phyloP scores from a whole-genome alignment of 2,797 vertebrate genomes.

The Amazonetta brasiliensis region DNA sequence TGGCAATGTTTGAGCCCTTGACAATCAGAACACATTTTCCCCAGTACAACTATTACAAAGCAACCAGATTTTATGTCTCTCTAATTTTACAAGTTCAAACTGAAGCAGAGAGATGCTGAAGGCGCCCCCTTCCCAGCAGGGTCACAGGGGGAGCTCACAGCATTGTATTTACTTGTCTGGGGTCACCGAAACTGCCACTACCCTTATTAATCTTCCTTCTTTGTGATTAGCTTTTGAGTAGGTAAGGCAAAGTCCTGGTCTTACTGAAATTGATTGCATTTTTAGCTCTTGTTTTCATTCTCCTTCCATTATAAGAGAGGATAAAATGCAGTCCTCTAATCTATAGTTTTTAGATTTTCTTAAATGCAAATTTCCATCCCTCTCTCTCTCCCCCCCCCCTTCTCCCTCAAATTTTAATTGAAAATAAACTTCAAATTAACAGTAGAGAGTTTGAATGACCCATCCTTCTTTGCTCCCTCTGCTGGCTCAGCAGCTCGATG shows the following conservation, averaged over 20 bases:
- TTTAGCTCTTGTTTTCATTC: background rate
- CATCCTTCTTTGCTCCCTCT: background rate
- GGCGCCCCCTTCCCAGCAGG: background rate
- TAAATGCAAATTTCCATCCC: background rate
- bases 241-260: background rate
- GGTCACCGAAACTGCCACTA: background rate
- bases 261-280: background rate
- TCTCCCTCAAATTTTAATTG: background rate
- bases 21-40: background rate
- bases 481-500: background rate
- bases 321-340: background rate
- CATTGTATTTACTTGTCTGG: background rate
- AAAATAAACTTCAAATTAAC: background rate
- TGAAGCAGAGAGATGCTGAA: background rate
- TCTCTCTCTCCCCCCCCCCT: too few relatives aligned
- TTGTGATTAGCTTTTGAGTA: background rate
- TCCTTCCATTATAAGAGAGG: background rate
- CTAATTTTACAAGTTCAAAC: background rate
- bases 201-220: background rate
- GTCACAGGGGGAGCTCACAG: background rate
- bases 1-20: background rate
- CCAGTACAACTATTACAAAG: background rate
- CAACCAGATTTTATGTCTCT: background rate
- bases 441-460: background rate
- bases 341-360: background rate